Evolutionary conservation across 2,888 invertebrate species (phyloP), one percentile per base, ranked within the genome.

Genomic region (Teinopalpus imperialis): DNA sequence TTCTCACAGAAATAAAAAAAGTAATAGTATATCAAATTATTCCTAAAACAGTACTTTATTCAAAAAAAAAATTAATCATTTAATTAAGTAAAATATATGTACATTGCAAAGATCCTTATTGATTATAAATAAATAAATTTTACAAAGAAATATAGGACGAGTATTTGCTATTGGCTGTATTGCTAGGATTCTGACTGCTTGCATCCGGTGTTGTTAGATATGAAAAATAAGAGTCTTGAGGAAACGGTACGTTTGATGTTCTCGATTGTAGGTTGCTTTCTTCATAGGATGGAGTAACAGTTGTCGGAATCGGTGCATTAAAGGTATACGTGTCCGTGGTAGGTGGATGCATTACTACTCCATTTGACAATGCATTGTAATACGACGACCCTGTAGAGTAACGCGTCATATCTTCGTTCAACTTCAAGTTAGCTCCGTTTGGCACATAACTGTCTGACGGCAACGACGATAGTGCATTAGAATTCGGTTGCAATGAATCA

Each of bases 401-500:
- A 16, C 85, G 67, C 10, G 71, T 54, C 51, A 83, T 67, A 49
- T 87, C 87, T 31, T 88, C 87, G 43, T 63, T 76, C 18, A 82
- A 60, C 54, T 86, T 87, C 35, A 83, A 70, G 66, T 71, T 77
- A 18, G 75, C 67, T 51, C 86, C 83, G 50, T 87, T 87, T 2
- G 88, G 86, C 8, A 88, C 75, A 57, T 87, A 87, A 52, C 66
- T 82, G 63, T 88, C 88, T 49, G 81, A 61, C 52, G 73, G 50
- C 45, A 86, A 44, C 49, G 80, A 55, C 40, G 80, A 61, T 57
- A 86, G 55, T 37, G 75, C 66, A 54, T 63, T 70, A 55, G 81
- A 66, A 77, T 76, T 82, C 51, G 70, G 66, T 49, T 76, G 71
- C 64, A 85, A 55, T 86, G 85, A 82, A 56, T 88, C 88, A 83